Base-by-base conservation (phyloP, 53 echinoderm and acorn worm genomes). In the Echinometra lucunter region DNA sequence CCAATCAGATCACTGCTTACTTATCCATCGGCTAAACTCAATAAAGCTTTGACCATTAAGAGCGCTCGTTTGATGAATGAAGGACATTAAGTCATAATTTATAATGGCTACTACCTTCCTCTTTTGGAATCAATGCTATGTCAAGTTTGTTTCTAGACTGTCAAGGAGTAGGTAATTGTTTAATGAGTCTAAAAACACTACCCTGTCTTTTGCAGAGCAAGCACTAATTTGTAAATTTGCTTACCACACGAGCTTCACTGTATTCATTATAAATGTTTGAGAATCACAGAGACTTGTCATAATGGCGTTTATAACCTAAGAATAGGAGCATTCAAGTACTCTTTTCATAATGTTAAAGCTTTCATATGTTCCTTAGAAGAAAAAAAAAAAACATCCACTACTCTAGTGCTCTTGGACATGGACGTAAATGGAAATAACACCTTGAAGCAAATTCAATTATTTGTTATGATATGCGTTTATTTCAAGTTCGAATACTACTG, bases 81-180 rank as follows among this genome's bases (percentile, higher is more conserved):
- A 45, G 28, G 85, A 30, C 27, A n/a, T 47, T 25, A 12, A 23
- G 38, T 89, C 57, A 60, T 89, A 89, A 58, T 89, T 40, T 60
- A 57, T 89, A 89, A 89, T 89, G 89, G 89, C 89, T 89, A 89
- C 89, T 89, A 37, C 89, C 89, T 89, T 89, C 89, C 89, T 47
- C 85, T 89, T 58, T 37, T 89, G 6, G 15, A 17, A 89, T 89
- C 4, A 60, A 60, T 32, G 58, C 60, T 89, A 58, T 38, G 85
- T 89, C 60, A 58, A 37, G 57, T 89, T 58, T 57, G 57, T 89
- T 89, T 60, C 13, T 58, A 8, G 37, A 58, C 89, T 89, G 58
- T 89, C 89, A 89, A 6, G 89, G 37, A 23, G 49, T n/a, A 28
- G 30, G 47, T 47, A 53, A 49, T 85, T 47, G 4, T 49, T 47